These are phyloP conservation scores for Drosophila leontia DNA, from an alignment of 1,140 invertebrate genomes.

Conservation along the genomic window DNA sequence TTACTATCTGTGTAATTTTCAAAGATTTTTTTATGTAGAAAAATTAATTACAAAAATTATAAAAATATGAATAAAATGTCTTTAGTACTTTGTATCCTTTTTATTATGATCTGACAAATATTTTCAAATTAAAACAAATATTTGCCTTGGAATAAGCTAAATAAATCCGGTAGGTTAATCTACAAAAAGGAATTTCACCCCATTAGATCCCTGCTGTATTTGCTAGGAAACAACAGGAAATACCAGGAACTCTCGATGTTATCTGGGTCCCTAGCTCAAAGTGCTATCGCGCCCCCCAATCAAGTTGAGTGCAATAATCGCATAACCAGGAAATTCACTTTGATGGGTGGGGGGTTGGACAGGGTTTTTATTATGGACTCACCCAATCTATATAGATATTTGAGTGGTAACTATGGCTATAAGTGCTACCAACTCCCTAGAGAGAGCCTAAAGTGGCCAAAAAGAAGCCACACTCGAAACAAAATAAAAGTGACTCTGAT, in stretches of 20 bases:
- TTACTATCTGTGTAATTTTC: too few relatives aligned
- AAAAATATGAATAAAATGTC: too few relatives aligned
- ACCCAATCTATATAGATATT: conserved; percentile 39
- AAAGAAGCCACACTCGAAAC: conserved; percentile 16
- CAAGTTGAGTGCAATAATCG: conserved; percentile 27
- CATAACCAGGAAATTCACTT: conserved; percentile 47
- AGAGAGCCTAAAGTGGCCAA: conserved; percentile 18
- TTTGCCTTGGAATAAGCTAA: background rate
- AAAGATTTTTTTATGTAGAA: too few relatives aligned
- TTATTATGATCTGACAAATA: too few relatives aligned
- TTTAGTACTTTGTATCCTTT: too few relatives aligned
- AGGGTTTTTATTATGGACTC: conserved; percentile 23
- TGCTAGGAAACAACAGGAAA: conserved; percentile 19
- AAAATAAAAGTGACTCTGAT: conserved; percentile 18
- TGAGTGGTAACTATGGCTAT: conserved; percentile 13
- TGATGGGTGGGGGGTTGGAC: background rate
- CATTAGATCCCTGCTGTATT: background rate
- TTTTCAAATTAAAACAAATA: background rate
- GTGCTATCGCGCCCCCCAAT: conserved; percentile 37
- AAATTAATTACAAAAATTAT: too few relatives aligned
- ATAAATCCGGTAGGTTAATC: background rate
- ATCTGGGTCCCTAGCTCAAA: conserved; percentile 8
- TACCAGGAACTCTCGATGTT: conserved; percentile 39
- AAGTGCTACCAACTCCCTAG: conserved; percentile 21
- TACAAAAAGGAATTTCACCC: background rate